Evolutionary conservation across 2,888 invertebrate genomes (phyloP).

Genomic region (Griposia aprilina): DNA sequence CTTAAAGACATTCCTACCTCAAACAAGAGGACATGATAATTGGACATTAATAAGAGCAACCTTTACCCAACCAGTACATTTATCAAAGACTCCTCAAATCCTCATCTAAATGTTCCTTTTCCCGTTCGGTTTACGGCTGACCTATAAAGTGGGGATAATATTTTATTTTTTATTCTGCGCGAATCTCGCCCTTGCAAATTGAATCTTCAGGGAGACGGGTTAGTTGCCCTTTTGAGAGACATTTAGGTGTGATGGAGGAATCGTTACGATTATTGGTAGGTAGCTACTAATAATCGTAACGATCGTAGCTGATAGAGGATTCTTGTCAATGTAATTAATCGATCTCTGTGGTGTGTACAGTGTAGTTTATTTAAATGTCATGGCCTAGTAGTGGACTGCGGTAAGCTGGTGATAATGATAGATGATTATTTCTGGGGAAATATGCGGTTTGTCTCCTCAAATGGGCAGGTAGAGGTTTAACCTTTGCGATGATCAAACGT

Average conservation of each 20-base stretch:
- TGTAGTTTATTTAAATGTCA: background rate
- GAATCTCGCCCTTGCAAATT: conserved; percentile 71
- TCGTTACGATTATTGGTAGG: background rate
- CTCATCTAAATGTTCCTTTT: conserved; percentile 21
- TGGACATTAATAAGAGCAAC: conserved; percentile 7
- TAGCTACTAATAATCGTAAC: no score
- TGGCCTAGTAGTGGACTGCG: no score
- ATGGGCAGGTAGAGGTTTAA: background rate
- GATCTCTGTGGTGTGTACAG: no score
- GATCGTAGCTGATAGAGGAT: background rate
- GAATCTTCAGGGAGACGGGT: conserved; percentile 71
- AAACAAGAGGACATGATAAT: conserved; percentile 11
- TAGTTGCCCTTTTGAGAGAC: conserved; percentile 60
- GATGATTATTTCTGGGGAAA: background rate
- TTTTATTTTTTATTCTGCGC: conserved; percentile 68
- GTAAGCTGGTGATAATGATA: background rate
- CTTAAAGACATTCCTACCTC: background rate
- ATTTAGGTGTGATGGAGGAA: conserved; percentile 52
- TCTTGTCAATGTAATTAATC: background rate
- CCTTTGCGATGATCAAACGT: background rate
- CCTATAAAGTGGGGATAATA: conserved; percentile 61
- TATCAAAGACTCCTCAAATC: conserved; percentile 36
- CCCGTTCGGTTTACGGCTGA: conserved; percentile 46
- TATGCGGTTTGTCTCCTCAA: background rate
- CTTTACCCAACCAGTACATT: conserved; percentile 27